These are phyloP conservation scores for Cydia amplana DNA, from an alignment of 1,140 invertebrate species.

Conservation along the genomic window DNA sequence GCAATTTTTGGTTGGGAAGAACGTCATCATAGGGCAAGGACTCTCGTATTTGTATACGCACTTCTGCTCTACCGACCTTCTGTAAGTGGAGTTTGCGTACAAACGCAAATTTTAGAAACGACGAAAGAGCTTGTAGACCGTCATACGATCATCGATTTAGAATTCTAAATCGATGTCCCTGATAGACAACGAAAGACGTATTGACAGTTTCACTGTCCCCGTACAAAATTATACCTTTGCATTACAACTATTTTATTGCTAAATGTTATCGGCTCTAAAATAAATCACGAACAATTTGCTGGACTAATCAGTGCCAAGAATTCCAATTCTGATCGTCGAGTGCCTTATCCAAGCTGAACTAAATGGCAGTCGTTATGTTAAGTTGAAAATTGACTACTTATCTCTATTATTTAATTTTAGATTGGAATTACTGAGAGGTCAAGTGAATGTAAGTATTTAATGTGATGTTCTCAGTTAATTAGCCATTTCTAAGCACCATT, in stretches of 20 bases:
- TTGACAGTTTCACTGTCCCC: too few species aligned
- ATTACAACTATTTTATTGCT: neutral
- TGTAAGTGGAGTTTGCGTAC: too few species aligned
- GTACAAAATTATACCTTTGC: too few species aligned
- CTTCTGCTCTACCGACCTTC: too few species aligned
- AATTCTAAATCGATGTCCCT: too few species aligned
- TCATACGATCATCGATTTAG: too few species aligned
- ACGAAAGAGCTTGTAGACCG: too few species aligned
- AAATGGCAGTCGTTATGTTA: neutral
- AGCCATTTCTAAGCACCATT: constrained; percentile 3
- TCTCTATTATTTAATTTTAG: constrained; percentile 7
- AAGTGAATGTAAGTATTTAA: neutral
- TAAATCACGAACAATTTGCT: constrained; percentile 1
- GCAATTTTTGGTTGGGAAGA: too few species aligned
- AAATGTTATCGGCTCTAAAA: constrained; percentile 5
- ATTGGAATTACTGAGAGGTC: neutral
- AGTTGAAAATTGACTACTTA: constrained; percentile 15
- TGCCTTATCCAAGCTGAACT: neutral
- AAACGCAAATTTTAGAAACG: too few species aligned
- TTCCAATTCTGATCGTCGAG: neutral
- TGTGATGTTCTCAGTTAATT: neutral
- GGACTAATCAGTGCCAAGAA: constrained; percentile 6
- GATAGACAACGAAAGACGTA: too few species aligned
- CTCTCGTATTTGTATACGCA: too few species aligned
- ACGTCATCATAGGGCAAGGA: too few species aligned